Evolutionary conservation across 2,113 vertebrate genomes (phyloP).

Genomic region (Speoplatyrhinus poulsoni): DNA sequence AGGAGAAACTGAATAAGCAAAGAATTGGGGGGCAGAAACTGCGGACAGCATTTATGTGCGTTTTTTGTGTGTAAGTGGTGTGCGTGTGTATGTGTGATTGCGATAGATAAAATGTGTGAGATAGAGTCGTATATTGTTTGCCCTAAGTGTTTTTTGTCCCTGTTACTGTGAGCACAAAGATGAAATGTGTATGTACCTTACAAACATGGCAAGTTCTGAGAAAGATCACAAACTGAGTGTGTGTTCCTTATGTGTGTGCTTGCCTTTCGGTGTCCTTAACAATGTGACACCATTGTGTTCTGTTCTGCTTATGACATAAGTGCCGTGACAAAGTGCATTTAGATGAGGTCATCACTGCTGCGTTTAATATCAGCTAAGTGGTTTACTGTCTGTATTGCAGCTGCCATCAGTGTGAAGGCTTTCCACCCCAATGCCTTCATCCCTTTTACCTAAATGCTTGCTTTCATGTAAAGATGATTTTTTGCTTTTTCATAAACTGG

Average conservation of each 20-base stretch:
- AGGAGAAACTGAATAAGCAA: constrained; percentile 65
- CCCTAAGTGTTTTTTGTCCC: constrained; percentile 61
- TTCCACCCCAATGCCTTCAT: neutral
- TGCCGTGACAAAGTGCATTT: constrained; percentile 38
- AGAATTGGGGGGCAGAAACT: constrained; percentile 44
- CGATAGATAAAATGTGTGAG: constrained; percentile 15
- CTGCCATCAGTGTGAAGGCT: constrained; percentile 25
- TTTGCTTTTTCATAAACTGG: too few relatives aligned
- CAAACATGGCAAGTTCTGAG: constrained; percentile 75
- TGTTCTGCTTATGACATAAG: constrained; percentile 51
- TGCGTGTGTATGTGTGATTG: constrained; percentile 22
- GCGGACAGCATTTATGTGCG: constrained; percentile 45
- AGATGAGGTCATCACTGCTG: constrained; percentile 57
- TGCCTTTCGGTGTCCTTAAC: neutral
- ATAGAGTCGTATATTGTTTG: constrained; percentile 51
- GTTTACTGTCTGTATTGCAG: constrained; percentile 21
- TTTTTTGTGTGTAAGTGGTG: constrained; percentile 16
- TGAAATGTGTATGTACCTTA: constrained; percentile 77
- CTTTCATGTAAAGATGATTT: neutral
- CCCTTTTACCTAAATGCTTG: neutral
- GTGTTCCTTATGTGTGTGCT: neutral
- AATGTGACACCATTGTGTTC: constrained; percentile 49
- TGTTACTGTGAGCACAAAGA: constrained; percentile 77
- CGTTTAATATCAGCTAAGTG: constrained; percentile 65
- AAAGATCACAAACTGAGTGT: constrained; percentile 32